Evolutionary conservation across 30 jellyfish, hydroid and myxozoan genomes (phyloP), one percentile per base, ranked within the genome.

Genomic region (Pelagia noctiluca): DNA sequence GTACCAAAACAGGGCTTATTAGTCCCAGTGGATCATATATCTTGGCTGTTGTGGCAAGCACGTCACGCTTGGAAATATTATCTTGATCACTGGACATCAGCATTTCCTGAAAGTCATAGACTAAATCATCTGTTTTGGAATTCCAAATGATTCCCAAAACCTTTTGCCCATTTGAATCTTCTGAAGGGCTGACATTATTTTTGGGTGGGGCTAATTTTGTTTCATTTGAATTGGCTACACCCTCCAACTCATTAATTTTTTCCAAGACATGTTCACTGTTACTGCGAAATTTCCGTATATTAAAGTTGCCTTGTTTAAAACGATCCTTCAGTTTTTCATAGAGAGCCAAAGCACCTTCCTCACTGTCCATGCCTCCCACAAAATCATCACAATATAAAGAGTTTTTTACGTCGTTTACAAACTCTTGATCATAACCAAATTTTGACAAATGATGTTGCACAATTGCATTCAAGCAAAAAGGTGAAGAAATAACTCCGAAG

Each of bases 331-430:
- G 76, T 13, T 7, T 24, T 18, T 80, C 35, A 31, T 4, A 76
- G 21, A 57, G 81, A 18, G 32, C 29, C 19, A 52, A 2, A n/a
- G 88, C 84, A 1, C 25, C 66, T 19, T 36, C 32, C n/a, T 75
- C 28, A 5, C 33, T 71, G 3, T 46, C n/a, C 31, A 10, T 8
- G 16, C 82, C 82, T 50, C 75, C 28, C 29, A 78, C 49, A 5
- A 5, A 35, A 63, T 78, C 82, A 53, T 78, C 89, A 8, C 61
- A 82, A 78, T 7, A 62, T 21, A 78, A 8, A 82, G 71, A 57
- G 1, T 67, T 13, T 33, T 36, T 35, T 57, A 78, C 57, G 35
- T 2, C 21, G 8, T 42, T 37, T 48, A 76, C 88, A 76, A 76
- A 76, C 23, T 35, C n/a, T 13, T 82, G 82, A 25, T 62, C 90